phyloP scores from a whole-genome alignment of 2,113 vertebrate species.

The Melierax canorus region DNA sequence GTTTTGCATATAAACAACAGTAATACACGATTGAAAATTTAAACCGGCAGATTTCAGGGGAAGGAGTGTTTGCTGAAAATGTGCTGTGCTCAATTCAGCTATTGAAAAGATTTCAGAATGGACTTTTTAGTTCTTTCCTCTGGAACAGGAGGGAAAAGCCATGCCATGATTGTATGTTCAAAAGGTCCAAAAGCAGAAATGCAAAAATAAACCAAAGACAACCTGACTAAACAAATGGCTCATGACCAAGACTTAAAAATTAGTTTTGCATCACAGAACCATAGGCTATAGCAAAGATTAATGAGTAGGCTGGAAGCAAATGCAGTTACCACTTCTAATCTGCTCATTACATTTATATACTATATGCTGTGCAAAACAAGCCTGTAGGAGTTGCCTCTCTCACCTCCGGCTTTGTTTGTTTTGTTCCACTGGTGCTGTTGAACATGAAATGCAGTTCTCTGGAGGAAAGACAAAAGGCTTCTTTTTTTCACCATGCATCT shows the following conservation, averaged over 20 bases:
- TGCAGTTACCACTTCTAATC: neutral
- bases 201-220: neutral
- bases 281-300: neutral
- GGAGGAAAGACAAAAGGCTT: neutral
- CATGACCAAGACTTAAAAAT: neutral
- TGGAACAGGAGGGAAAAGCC: neutral
- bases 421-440: neutral
- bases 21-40: neutral
- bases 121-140: neutral
- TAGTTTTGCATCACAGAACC: neutral
- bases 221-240: neutral
- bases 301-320: neutral
- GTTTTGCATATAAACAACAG: neutral
- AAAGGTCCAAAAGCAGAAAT: neutral
- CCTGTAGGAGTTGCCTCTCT: neutral
- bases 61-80: neutral
- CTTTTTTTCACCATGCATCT: neutral
- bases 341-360: neutral
- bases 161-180: accelerated
- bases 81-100: neutral
- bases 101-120: neutral
- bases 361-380: neutral
- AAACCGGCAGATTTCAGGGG: neutral
- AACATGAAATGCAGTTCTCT: neutral
- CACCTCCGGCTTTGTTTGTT: neutral